Evolutionary conservation across 1,140 invertebrate genomes (phyloP).

Genomic region (Ooceraea biroi): DNA sequence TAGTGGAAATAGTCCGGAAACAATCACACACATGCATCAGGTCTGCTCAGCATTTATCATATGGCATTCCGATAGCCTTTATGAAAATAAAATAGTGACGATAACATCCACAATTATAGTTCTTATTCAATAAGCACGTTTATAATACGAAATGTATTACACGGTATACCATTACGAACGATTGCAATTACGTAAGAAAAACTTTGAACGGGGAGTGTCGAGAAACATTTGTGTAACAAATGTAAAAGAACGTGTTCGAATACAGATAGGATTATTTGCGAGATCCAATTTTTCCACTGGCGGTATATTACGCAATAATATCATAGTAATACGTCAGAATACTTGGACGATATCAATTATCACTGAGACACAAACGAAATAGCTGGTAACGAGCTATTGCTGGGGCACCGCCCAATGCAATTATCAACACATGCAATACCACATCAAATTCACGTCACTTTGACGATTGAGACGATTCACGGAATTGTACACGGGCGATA

Average conservation of each 20-base stretch:
- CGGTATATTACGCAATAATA: neutral
- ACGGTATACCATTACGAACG: neutral
- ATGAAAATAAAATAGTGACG: neutral
- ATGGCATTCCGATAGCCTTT: neutral
- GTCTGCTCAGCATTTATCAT: neutral
- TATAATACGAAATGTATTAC: neutral
- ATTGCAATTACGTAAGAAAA: constrained; percentile 3
- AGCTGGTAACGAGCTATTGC: constrained; percentile 18
- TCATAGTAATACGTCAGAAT: constrained; percentile 11
- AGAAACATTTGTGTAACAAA: neutral
- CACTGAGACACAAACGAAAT: constrained; percentile 22
- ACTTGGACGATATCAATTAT: constrained; percentile 22
- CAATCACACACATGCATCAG: neutral
- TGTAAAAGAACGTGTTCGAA: neutral
- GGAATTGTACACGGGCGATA: constrained; percentile 28
- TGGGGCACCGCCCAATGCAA: neutral
- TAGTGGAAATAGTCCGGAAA: neutral
- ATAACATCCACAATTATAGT: too few species aligned
- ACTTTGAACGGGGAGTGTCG: neutral
- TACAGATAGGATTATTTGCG: neutral
- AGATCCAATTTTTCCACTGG: neutral
- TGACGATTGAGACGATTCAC: neutral
- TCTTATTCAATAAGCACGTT: neutral
- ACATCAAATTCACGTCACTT: constrained; percentile 39
- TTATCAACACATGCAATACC: constrained; percentile 9